These are phyloP conservation scores for Drosophila pseudoobscura DNA, from an alignment of 1,140 invertebrate species.

Conservation along the genomic window DNA sequence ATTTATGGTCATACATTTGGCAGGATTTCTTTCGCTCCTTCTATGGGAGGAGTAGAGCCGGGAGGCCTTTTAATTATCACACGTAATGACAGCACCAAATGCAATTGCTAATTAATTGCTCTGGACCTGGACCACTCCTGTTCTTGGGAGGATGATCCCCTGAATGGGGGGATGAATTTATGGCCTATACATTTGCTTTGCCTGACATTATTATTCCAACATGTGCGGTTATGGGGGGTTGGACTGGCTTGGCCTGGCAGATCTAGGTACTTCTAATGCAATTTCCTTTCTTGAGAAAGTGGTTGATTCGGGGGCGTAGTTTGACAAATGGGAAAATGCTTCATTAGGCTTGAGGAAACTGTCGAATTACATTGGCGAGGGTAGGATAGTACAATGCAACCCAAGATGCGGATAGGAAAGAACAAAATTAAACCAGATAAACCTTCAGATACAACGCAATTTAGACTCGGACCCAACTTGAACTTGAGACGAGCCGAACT, in stretches of 20 bases:
- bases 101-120: slow-evolving; percentile 82
- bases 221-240: slow-evolving; percentile 60
- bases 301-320: slow-evolving; percentile 40
- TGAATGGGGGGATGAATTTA: slow-evolving; percentile 48
- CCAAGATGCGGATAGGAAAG: slow-evolving; percentile 20
- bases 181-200: slow-evolving; percentile 65
- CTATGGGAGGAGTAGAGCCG: slow-evolving; percentile 12
- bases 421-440: not conserved
- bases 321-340: slow-evolving; percentile 46
- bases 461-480: slow-evolving; percentile 38
- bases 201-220: slow-evolving; percentile 78
- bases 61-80: slow-evolving; percentile 79
- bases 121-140: slow-evolving; percentile 5
- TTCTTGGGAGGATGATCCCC: no score
- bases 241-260: not conserved
- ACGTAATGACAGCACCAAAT: slow-evolving; percentile 78
- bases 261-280: slow-evolving; percentile 41
- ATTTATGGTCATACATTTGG: slow-evolving; percentile 78
- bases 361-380: not conserved
- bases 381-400: not conserved
- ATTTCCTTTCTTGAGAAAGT: slow-evolving; percentile 30
- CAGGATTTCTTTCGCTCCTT: slow-evolving; percentile 54
- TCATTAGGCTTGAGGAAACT: slow-evolving; percentile 33
- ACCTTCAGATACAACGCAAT: slow-evolving; percentile 37
- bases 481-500: slow-evolving; percentile 53